Evolutionary conservation across 2,888 invertebrate genomes (phyloP).

Genomic region (Drosophila incognita): DNA sequence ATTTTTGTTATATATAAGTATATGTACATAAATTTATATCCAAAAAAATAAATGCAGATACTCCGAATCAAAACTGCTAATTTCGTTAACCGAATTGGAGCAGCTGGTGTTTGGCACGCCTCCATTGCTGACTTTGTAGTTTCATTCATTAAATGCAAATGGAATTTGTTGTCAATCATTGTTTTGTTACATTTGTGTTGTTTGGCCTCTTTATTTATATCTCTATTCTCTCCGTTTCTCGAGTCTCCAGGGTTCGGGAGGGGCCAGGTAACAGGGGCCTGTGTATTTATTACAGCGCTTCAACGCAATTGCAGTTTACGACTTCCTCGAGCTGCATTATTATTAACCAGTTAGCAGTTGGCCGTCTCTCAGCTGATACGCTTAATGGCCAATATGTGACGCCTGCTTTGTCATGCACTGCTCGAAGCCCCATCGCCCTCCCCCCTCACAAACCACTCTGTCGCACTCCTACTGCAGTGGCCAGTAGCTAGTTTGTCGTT

Average conservation of each 20-base stretch:
- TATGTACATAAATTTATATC: not conserved
- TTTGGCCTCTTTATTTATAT: slow-evolving; percentile 51
- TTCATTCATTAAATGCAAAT: slow-evolving; percentile 69
- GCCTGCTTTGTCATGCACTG: slow-evolving; percentile 68
- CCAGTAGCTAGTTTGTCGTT: slow-evolving; percentile 42
- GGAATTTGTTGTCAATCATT: slow-evolving; percentile 52
- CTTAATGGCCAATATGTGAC: slow-evolving; percentile 76
- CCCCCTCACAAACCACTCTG: not conserved
- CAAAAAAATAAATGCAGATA: not conserved
- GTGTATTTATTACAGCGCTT: slow-evolving; percentile 73
- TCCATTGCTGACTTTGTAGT: slow-evolving; percentile 1
- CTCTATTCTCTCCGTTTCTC: slow-evolving; percentile 30
- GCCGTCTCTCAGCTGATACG: slow-evolving; percentile 67
- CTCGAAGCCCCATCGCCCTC: not conserved
- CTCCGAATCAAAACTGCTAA: slow-evolving; percentile 20
- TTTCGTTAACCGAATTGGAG: slow-evolving; percentile 39
- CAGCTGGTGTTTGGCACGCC: slow-evolving; percentile 33
- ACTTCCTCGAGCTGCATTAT: slow-evolving; percentile 72
- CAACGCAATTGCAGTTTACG: slow-evolving; percentile 76
- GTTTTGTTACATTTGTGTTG: slow-evolving; percentile 44
- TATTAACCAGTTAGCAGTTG: slow-evolving; percentile 54
- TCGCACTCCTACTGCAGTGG: slow-evolving; percentile 18
- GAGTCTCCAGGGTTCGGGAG: not conserved
- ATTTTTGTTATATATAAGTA: not conserved
- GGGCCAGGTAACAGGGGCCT: not conserved